Conservation (phyloP, 2,797 vertebrate species). For the Babyrousa celebensis region DNA sequence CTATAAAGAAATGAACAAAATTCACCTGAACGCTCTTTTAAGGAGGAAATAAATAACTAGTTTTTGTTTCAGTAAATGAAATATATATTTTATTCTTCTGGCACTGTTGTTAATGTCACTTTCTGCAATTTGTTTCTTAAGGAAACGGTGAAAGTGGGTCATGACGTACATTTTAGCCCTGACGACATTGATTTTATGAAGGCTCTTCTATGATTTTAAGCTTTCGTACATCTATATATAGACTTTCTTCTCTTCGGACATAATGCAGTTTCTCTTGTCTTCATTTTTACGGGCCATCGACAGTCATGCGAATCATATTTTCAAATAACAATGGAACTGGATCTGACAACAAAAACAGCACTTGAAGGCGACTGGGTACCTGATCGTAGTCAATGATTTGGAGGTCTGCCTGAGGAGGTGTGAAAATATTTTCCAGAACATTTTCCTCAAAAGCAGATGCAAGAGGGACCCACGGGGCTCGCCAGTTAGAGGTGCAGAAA, state of each 20-base stretch:
- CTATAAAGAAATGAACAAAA: neutral
- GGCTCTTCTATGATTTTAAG: neutral
- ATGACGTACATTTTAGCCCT: neutral
- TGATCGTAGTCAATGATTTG: neutral
- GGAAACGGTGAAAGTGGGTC: neutral
- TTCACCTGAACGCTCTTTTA: constrained; percentile 17
- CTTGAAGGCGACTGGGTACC: neutral
- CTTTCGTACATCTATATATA: neutral
- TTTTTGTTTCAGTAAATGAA: constrained; percentile 4
- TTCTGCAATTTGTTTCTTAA: neutral
- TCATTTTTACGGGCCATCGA: neutral
- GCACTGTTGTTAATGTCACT: neutral
- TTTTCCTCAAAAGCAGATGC: neutral
- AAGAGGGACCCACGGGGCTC: rapidly evolving
- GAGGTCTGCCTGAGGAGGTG: rapidly evolving
- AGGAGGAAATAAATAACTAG: neutral
- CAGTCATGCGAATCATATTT: neutral
- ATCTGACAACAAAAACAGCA: neutral
- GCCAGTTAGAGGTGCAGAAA: neutral
- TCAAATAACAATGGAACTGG: neutral
- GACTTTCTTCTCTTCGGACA: neutral
- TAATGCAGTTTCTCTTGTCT: neutral
- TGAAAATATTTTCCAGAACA: neutral
- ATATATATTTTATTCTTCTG: neutral
- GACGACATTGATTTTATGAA: neutral